Base-by-base conservation (phyloP, 2,113 vertebrate species). In the Chionis minor region DNA sequence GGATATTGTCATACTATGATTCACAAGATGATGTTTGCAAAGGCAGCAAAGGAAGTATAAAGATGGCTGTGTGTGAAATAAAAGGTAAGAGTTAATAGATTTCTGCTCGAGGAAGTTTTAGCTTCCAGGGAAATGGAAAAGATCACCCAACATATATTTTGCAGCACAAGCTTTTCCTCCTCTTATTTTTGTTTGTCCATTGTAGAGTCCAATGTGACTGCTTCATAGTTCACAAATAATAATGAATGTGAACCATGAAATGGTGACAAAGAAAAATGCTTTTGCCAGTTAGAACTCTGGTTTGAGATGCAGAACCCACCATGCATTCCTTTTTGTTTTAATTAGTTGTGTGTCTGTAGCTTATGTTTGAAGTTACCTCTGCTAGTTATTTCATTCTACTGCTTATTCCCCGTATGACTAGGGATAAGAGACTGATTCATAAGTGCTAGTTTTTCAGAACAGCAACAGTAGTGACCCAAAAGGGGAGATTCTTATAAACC, bases 11-110 rank as follows among this genome's bases (percentile, higher is more conserved):
- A 17, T 99, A 99, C 92, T 99, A 99, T 86, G 98, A 99, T 97
- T 99, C 98, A 82, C 98, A 99, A 83, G 98, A 99, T 95, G 98
- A 99, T 92, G 98, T 99, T 94, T 98, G 98, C 95, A 99, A 99
- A 98, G 98, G 98, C 70, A 98, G 98, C 95, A 99, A 99, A 98
- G 98, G 98, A 95, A 99, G 98, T 86, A 98, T 99, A 98, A 99
- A 99, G 96, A 99, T 99, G 98, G 98, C 98, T 38, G 98, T 99
- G 45, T 99, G 98, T 98, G 98, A 99, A 98, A 99, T 99, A 96
- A 99, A 99, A 98, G 98, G 98, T 99, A 97, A 97, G 96, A 90
- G 24, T 74, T 65, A 58, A 69, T 73, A 74, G 30, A 42, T 75
- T 91, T 61, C 54, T 84, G 30, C 89, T 73, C 81, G 56, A 88